phyloP scores from a whole-genome alignment of 2,888 invertebrate genomes.

The Torymus texanus region DNA sequence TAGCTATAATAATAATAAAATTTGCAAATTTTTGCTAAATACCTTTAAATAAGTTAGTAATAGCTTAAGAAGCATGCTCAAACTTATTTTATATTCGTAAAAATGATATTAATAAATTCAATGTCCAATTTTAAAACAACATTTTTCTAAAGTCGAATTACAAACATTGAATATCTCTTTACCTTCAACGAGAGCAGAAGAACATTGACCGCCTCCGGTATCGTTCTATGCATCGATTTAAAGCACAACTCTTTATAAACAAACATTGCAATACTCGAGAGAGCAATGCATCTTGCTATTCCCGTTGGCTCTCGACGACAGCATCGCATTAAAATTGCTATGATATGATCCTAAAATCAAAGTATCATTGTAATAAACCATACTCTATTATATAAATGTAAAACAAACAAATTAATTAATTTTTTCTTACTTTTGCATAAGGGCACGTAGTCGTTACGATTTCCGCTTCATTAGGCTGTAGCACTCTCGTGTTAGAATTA shows the following conservation, averaged over 20 bases:
- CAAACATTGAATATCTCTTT: conserved; percentile 61
- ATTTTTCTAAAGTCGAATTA: conserved; percentile 22
- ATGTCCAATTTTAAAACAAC: too few relatives aligned
- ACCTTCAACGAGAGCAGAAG: conserved; percentile 83
- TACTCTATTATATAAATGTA: conserved; percentile 1
- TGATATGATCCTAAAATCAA: conserved; percentile 85
- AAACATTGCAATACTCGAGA: conserved; percentile 89
- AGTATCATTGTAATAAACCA: background rate
- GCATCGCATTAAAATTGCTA: conserved; percentile 90
- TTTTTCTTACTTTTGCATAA: conserved; percentile 82
- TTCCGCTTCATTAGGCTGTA: conserved; percentile 81
- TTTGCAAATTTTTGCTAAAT: background rate
- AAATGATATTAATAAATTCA: too few relatives aligned
- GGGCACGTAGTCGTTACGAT: conserved; percentile 80
- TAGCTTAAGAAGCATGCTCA: too few relatives aligned
- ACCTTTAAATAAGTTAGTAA: too few relatives aligned
- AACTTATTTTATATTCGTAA: too few relatives aligned
- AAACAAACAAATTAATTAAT: conserved; percentile 17
- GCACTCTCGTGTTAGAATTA: conserved; percentile 81
- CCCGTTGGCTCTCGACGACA: conserved; percentile 93
- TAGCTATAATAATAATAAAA: background rate
- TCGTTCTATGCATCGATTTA: conserved; percentile 80
- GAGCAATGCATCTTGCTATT: conserved; percentile 90
- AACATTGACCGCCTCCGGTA: conserved; percentile 82
- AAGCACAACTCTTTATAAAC: conserved; percentile 82